These are phyloP conservation scores for Ctenosaura bakeri DNA, from an alignment of 2,797 vertebrate species.

Conservation along the genomic window DNA sequence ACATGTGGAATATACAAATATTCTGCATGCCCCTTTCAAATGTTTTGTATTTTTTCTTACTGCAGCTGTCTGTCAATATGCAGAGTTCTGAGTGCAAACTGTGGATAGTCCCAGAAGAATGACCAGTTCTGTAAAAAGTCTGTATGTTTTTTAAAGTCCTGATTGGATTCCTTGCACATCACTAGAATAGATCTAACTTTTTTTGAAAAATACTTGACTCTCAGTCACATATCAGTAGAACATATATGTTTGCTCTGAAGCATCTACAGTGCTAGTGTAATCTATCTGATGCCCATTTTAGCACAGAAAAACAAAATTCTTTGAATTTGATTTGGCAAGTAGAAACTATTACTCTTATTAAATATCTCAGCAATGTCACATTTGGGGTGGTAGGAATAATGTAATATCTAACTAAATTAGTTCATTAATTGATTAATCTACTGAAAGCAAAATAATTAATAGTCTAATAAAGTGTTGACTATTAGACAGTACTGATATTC, in stretches of 20 bases:
- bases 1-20: neutral
- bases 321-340: neutral
- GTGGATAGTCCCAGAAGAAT: neutral
- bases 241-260: neutral
- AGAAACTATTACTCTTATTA: neutral
- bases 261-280: neutral
- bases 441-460: slow-evolving; percentile 37
- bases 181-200: neutral
- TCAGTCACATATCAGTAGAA: neutral
- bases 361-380: slow-evolving; percentile 6
- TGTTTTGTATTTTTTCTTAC: neutral
- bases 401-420: slow-evolving; percentile 19
- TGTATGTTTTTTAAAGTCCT: neutral
- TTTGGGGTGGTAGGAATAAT: neutral
- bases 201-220: neutral
- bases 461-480: slow-evolving; percentile 24
- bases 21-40: neutral
- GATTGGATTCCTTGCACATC: neutral
- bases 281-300: neutral
- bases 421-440: slow-evolving; percentile 41
- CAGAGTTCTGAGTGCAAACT: neutral
- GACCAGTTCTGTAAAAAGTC: neutral
- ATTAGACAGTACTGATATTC: slow-evolving; percentile 31
- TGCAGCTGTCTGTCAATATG: neutral
- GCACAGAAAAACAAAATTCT: neutral